Evolutionary conservation across 2,113 vertebrate genomes (phyloP).

Genomic region (Passer montanus): DNA sequence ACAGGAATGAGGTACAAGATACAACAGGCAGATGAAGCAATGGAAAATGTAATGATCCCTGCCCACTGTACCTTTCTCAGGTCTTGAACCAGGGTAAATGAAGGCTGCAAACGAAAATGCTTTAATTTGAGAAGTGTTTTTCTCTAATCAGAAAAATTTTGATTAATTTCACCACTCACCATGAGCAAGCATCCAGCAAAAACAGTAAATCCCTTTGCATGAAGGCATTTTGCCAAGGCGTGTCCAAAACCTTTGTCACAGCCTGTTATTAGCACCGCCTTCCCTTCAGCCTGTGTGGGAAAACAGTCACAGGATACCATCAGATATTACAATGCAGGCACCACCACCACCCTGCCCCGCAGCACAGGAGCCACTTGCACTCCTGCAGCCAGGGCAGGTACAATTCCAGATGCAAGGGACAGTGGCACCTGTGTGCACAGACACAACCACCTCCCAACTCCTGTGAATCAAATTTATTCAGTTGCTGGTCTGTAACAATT

Average conservation of each 20-base stretch:
- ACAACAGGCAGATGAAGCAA: not conserved
- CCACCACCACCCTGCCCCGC: not conserved
- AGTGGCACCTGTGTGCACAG: not conserved
- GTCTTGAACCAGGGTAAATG: not conserved
- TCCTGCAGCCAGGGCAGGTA: not conserved
- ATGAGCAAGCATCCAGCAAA: slow-evolving; percentile 85
- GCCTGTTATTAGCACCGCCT: slow-evolving; percentile 84
- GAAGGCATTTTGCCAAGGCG: slow-evolving; percentile 81
- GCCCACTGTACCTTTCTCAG: not conserved
- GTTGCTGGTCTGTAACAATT: not conserved
- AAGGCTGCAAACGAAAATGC: not conserved
- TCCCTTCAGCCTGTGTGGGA: slow-evolving; percentile 75
- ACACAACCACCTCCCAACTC: not conserved
- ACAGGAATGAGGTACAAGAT: not conserved
- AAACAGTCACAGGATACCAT: not conserved
- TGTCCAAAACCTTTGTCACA: slow-evolving; percentile 87
- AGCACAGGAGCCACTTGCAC: not conserved
- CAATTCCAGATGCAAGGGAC: not conserved
- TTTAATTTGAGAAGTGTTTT: not conserved
- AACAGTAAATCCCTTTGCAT: slow-evolving; percentile 82
- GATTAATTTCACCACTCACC: slow-evolving; percentile 62
- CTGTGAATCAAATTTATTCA: not conserved
- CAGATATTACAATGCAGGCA: not conserved
- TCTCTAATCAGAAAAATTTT: not conserved
- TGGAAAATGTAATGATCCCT: not conserved